These are phyloP conservation scores for Triplophysa rosa DNA, from an alignment of 2,113 vertebrate species.

Conservation along the genomic window DNA sequence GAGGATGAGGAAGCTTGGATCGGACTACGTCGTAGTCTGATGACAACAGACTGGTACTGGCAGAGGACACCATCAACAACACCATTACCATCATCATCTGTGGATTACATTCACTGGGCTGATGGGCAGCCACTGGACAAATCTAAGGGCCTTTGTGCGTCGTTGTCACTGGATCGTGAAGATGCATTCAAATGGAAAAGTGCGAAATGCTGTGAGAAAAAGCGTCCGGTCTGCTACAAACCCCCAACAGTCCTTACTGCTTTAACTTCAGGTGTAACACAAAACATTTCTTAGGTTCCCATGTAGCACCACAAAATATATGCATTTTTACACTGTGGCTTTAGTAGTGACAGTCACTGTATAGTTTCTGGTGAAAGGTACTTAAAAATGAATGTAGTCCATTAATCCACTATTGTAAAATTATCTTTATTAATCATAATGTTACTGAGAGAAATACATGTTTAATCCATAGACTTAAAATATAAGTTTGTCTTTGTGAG, in stretches of 20 bases:
- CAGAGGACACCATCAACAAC: neutral
- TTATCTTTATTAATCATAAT: no score
- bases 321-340: no score
- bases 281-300: no score
- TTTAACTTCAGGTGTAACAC: no score
- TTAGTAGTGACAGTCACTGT: no score
- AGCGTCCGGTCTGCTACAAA: conserved; percentile 28
- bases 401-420: no score
- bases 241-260: neutral
- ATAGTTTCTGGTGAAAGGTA: no score
- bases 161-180: neutral
- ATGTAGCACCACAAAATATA: no score
- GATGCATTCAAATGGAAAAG: conserved; percentile 9
- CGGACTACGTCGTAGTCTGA: conserved; percentile 19
- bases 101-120: neutral
- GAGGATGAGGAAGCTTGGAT: neutral
- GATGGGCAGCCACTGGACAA: neutral
- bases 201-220: conserved; percentile 1
- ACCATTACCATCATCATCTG: neutral
- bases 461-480: no score
- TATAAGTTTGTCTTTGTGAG: no score
- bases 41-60: conserved; percentile 30
- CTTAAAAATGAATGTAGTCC: no score
- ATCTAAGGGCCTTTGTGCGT: neutral
- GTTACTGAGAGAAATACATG: no score